Evolutionary conservation across 2,797 vertebrate species (phyloP), one percentile per base, ranked within the genome.

Genomic region (Intellagama lesueurii): DNA sequence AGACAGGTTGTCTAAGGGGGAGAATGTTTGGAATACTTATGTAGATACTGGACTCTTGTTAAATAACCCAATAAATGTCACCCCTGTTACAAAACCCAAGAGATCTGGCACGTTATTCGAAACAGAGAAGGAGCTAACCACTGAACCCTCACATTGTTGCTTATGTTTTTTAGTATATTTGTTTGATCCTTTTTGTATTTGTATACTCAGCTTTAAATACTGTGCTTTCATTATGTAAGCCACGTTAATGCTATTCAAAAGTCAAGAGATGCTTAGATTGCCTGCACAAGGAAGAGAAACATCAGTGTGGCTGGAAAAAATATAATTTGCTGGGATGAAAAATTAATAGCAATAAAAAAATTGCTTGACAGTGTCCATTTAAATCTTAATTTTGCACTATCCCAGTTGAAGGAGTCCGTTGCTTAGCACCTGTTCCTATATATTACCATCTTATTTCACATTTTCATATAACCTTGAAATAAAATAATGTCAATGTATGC

Each of bases 401-500:
- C 90, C 91, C 85, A 90, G 69, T 69, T 12, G 68, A 91, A 93
- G 75, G 81, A 85, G 76, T 81, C 87, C 68, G 86, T 89, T 82
- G 24, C 82, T 94, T 89, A 76, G 91, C 86, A 89, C 87, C 91
- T 94, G 91, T 94, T 92, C 88, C 30, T 81, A 3, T 91, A 94
- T 84, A 95, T 95, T 95, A 94, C 35, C 86, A 81, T 88, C 90
- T 9, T 90, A 70, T 84, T 92, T 94, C 90, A 88, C 35, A 93
- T 96, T 95, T 96, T 92, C 92, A 92, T 94, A 92, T 93, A 94
- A 96, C 94, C 96, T 95, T 96, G 96, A 94, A 94, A 94, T 91
- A 80, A 40, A 93, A 70, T 89, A 92, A 94, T 91, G 94, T 95
- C 94, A 95, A 94, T 94, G 88, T 92, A 95, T 95, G 93, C 94